phyloP scores from a whole-genome alignment of 1,140 invertebrate species.

The Ceratina calcarata region DNA sequence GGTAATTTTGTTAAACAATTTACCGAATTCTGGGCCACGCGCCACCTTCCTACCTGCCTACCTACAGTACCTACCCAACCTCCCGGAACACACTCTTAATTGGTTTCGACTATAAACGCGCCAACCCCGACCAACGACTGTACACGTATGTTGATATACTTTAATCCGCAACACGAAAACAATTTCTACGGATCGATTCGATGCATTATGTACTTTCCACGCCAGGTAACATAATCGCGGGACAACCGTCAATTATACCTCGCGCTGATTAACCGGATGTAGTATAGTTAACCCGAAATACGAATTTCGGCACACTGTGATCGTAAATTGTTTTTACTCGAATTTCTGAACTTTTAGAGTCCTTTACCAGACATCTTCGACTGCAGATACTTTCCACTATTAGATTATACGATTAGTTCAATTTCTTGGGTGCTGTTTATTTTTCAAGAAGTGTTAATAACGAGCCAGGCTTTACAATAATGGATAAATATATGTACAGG shows the following conservation, averaged over 20 bases:
- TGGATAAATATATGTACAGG: too few species aligned
- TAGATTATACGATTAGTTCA: background rate
- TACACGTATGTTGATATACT: background rate
- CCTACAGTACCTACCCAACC: background rate
- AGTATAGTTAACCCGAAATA: conserved; percentile 16
- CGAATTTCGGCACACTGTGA: conserved; percentile 33
- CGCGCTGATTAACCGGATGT: conserved; percentile 53
- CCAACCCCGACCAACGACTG: background rate
- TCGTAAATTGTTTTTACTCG: conserved; percentile 2
- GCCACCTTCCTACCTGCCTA: too few species aligned
- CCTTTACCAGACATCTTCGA: too few species aligned
- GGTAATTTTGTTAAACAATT: conserved; percentile 50
- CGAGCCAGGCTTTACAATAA: too few species aligned
- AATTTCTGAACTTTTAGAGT: too few species aligned
- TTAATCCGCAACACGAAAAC: conserved; percentile 22
- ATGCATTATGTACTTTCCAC: conserved; percentile 31
- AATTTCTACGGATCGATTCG: conserved; percentile 25
- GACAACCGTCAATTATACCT: conserved; percentile 48
- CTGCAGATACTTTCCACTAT: too few species aligned
- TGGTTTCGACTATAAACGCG: conserved; percentile 6
- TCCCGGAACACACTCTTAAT: background rate
- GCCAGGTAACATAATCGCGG: conserved; percentile 14
- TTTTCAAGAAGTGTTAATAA: too few species aligned
- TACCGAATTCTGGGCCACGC: conserved; percentile 1
- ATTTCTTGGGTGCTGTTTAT: background rate